A percentile compares a stretch with the other conserved stretches of the same genome.
These are phyloP conservation scores for Meganola albula DNA, from an alignment of 2,888 invertebrate genomes.

Conservation along the genomic window DNA sequence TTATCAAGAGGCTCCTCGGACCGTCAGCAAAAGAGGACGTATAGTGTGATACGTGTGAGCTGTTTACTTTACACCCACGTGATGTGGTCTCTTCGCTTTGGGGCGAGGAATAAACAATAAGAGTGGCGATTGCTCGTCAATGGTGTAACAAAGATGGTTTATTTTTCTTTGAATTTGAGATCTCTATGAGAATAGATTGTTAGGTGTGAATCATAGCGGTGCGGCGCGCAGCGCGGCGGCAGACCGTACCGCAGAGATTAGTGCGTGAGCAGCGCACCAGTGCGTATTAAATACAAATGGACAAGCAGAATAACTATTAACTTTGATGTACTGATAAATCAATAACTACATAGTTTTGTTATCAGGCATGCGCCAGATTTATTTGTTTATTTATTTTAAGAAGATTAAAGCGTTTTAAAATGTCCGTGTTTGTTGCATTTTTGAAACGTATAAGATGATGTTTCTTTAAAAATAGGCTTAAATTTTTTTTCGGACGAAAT, in stretches of 20 bases:
- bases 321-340: constrained; percentile 70
- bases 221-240: no score
- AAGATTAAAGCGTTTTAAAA: no score
- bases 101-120: constrained; percentile 72
- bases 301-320: constrained; percentile 66
- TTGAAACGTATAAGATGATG: no score
- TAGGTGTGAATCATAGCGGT: constrained; percentile 50
- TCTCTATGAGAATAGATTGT: constrained; percentile 56
- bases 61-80: constrained; percentile 74
- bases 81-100: constrained; percentile 67
- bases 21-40: constrained; percentile 75
- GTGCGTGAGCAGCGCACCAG: constrained; percentile 54
- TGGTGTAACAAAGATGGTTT: constrained; percentile 69
- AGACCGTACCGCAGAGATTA: constrained; percentile 61
- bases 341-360: constrained; percentile 61
- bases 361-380: constrained; percentile 31
- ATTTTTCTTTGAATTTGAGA: constrained; percentile 65
- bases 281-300: constrained; percentile 60
- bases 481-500: no score
- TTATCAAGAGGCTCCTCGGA: constrained; percentile 75
- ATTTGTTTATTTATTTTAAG: no score
- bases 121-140: constrained; percentile 71
- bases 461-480: no score
- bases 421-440: no score
- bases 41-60: constrained; percentile 64